Conservation (phyloP, 2,797 vertebrate species). For the Fistularia tabacaria region DNA sequence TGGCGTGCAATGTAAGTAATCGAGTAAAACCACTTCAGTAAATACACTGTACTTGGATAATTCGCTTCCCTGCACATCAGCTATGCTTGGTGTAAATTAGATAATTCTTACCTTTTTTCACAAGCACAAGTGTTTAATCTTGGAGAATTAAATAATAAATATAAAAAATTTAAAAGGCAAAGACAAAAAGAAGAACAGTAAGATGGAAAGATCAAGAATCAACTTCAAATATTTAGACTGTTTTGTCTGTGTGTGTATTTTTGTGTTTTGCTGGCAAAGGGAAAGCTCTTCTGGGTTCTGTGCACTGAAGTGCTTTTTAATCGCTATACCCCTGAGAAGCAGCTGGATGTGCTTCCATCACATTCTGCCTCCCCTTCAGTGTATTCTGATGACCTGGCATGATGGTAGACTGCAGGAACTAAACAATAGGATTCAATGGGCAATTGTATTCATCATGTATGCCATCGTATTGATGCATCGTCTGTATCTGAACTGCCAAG, state of each 20-base stretch:
- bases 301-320: slow-evolving; percentile 63
- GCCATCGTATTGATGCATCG: slow-evolving; percentile 6
- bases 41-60: background rate
- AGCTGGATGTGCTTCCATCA: slow-evolving; percentile 49
- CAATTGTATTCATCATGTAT: slow-evolving; percentile 25
- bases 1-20: background rate
- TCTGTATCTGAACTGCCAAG: slow-evolving; percentile 14
- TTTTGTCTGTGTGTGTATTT: slow-evolving; percentile 4
- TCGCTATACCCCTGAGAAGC: slow-evolving; percentile 48
- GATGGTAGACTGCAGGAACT: slow-evolving; percentile 42
- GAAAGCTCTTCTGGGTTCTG: slow-evolving; percentile 55
- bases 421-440: slow-evolving; percentile 24
- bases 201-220: slow-evolving; percentile 51
- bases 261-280: slow-evolving; percentile 30
- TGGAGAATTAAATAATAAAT: slow-evolving; percentile 48
- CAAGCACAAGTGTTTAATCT: slow-evolving; percentile 57
- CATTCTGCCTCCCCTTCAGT: slow-evolving; percentile 29
- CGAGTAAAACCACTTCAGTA: background rate
- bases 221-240: slow-evolving; percentile 36
- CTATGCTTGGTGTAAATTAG: slow-evolving; percentile 36
- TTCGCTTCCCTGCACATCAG: slow-evolving; percentile 9
- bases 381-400: slow-evolving; percentile 39
- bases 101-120: slow-evolving; percentile 52
- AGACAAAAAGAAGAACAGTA: slow-evolving; percentile 50
- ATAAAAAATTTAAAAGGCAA: slow-evolving; percentile 69